These are phyloP conservation scores for Spinibarbus caldwelli DNA, from an alignment of 2,797 vertebrate genomes.

Conservation along the genomic window DNA sequence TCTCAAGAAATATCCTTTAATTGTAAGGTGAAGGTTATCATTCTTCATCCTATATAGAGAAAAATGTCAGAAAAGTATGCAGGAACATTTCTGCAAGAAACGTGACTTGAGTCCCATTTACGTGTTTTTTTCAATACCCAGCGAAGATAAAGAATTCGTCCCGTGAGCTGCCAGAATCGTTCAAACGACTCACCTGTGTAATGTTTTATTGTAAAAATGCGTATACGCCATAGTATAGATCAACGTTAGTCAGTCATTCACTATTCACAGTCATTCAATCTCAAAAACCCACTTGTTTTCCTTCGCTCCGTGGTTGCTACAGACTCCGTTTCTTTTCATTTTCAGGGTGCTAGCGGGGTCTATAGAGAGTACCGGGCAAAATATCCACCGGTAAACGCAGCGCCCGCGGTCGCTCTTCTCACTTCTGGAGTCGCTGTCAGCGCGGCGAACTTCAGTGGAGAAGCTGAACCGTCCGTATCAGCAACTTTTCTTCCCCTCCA, in stretches of 20 bases:
- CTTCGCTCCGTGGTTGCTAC: background rate
- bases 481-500: constrained; percentile 20
- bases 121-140: background rate
- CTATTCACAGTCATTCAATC: background rate
- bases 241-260: background rate
- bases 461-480: background rate
- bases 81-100: constrained; percentile 9
- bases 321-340: constrained; percentile 1
- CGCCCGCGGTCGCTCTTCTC: background rate
- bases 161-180: background rate
- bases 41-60: constrained; percentile 29
- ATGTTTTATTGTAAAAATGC: background rate
- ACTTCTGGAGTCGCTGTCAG: background rate
- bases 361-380: background rate
- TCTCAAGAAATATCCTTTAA: constrained; percentile 87
- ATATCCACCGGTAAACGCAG: background rate
- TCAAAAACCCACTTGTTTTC: constrained; percentile 9
- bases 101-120: constrained; percentile 7
- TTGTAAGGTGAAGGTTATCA: constrained; percentile 80
- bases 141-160: background rate
- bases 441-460: constrained; percentile 19
- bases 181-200: background rate
- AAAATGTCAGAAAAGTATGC: background rate
- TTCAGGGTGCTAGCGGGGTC: background rate
- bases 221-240: background rate